Conservation (phyloP, 2,113 vertebrate genomes). For the Eptatretus burgeri region DNA sequence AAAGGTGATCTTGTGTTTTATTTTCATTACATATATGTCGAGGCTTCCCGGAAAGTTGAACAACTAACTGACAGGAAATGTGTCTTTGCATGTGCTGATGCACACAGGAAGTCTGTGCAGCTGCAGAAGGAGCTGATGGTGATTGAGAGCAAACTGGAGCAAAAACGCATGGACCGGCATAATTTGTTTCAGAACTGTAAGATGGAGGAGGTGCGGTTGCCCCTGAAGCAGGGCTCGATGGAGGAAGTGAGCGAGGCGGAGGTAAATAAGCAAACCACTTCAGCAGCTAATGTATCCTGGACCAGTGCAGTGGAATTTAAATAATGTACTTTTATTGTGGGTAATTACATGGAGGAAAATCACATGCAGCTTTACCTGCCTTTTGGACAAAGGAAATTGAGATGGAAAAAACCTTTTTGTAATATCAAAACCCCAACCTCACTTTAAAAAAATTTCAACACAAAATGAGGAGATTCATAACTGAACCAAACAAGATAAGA, state of each 20-base stretch:
- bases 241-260: conserved; percentile 37
- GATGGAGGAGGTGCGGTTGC: conserved; percentile 30
- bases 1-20: conserved; percentile 21
- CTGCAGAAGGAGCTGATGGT: conserved; percentile 28
- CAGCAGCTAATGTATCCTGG: too few relatives aligned
- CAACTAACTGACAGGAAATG: background rate
- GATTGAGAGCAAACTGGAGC: conserved; percentile 35
- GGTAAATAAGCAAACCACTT: too few relatives aligned
- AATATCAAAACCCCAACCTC: too few relatives aligned
- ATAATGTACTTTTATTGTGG: too few relatives aligned
- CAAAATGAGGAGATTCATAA: too few relatives aligned
- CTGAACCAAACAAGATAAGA: too few relatives aligned
- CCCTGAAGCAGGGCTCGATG: conserved; percentile 29
- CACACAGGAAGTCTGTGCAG: conserved; percentile 26
- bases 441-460: too few relatives aligned
- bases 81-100: background rate
- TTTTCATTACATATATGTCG: background rate
- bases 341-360: too few relatives aligned
- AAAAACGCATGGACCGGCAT: conserved; percentile 31
- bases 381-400: too few relatives aligned
- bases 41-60: background rate
- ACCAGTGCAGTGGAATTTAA: too few relatives aligned
- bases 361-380: too few relatives aligned
- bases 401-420: too few relatives aligned
- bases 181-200: conserved; percentile 57